Base-by-base conservation (phyloP, 2,113 vertebrate species). In the Xiphophorus hellerii region DNA sequence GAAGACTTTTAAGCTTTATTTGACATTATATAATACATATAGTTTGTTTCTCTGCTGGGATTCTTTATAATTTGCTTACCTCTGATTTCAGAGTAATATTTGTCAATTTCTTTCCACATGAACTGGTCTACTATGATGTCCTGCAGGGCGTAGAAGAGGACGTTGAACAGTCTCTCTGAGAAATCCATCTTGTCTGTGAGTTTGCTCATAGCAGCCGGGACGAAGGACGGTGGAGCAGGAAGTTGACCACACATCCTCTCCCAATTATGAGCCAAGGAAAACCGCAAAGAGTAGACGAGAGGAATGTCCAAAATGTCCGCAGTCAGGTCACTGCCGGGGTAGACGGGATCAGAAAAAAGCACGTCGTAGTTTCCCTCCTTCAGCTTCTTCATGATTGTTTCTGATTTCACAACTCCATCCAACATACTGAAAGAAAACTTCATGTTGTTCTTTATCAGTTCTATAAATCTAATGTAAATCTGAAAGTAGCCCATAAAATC, bases 151-250 rank as follows among this genome's bases (percentile, higher is more conserved):
- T 91, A 87, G 64, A 89, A 86, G 17, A 94, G n/a, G 22, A 88
- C 72, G 74, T 94, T 96, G 70, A 77, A 72, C n/a, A 94, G 4
- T 72, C 93, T 86, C 39, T 95, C 90, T 0, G 69, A 62, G 70
- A 95, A 96, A 61, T 78, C 71, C 95, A 96, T 95, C 27, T 85
- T 82, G 28, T 94, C 93, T 0, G 81, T 93, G 27, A 94, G 82
- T 87, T 93, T 92, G 67, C 91, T 92, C 77, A 94, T 79, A 22
- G 78, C 37, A 1, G 66, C 81, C 0, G 95, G 94, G 11, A 94
- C 94, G 4, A 85, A 96, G 3, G 94, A 95, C 1, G 93, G 90
- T 35, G 94, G 94, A 12, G 93, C 61, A 0, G 93, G 91, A 0
- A 93, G 10, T 30, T 94, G 92, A 39, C 92, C 94, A 44, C 91